A percentile compares a stretch with the other conserved stretches of the same genome.
These are phyloP conservation scores for Gymnoscopelus microlampas DNA, from an alignment of 2,797 vertebrate genomes.

Conservation along the genomic window DNA sequence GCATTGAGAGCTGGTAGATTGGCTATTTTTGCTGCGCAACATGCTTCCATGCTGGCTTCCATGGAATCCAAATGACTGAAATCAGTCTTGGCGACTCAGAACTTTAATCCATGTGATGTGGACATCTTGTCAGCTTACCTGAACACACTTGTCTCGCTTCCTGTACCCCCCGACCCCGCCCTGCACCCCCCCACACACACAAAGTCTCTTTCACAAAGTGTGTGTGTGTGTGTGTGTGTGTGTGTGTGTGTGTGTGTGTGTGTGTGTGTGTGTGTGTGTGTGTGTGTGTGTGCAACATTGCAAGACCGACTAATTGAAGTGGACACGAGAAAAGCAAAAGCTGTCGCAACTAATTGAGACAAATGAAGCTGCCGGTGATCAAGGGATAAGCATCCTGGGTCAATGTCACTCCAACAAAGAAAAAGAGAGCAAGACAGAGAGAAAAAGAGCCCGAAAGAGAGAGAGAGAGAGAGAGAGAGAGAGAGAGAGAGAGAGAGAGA, in stretches of 20 bases:
- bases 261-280: background rate
- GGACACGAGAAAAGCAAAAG: constrained; percentile 76
- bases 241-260: background rate
- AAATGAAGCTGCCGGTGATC: constrained; percentile 76
- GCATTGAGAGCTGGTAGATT: no score
- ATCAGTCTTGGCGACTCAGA: no score
- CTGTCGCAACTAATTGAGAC: constrained; percentile 81
- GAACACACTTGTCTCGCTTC: no score
- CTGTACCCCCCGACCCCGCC: no score
- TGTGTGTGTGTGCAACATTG: constrained; percentile 29
- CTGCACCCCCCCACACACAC: background rate
- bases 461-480: constrained; percentile 18
- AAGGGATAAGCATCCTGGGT: constrained; percentile 68
- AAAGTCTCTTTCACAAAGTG: background rate
- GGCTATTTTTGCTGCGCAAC: no score
- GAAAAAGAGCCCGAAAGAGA: constrained; percentile 5
- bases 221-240: background rate
- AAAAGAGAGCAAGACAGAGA: constrained; percentile 14
- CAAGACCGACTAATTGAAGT: constrained; percentile 63
- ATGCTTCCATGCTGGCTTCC: no score
- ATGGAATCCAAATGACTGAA: no score
- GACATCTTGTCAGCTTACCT: no score
- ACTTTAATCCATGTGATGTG: no score
- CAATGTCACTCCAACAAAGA: constrained; percentile 68
- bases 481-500: constrained; percentile 10